Evolutionary conservation across 2,113 vertebrate genomes (phyloP), one percentile per base, ranked within the genome.

Genomic region (Nyctereutes procyonoides): DNA sequence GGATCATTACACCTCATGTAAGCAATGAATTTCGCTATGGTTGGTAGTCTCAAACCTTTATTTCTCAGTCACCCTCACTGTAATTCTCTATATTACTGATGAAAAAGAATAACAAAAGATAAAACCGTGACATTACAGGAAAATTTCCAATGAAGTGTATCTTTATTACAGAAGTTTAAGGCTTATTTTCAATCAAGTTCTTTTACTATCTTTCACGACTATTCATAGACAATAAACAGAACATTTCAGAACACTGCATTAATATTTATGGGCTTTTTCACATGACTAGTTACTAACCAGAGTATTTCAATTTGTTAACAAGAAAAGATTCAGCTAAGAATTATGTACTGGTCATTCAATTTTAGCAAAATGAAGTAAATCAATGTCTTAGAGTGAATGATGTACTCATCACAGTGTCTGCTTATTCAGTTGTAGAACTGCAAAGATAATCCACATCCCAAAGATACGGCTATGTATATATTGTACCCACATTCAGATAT

Each of bases 221-320:
- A 62, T 63, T 96, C 89, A 3, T 24, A 96, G 93, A 98, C 96
- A 98, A 98, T 96, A 98, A 98, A 98, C 5, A 86, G 81, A 95
- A 98, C 74, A 74, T 98, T 98, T 98, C 48, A 96, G 97, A 97
- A 96, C 93, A 97, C 82, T 93, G 79, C 90, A 98, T 98, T 98
- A 98, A 98, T 99, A 99, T 98, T 98, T 98, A 98, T 99, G 97
- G 98, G 97, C 62, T 98, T 98, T 98, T 98, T 96, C 97, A 97
- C 98, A 98, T 87, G 95, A 93, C 88, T 97, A 96, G 96, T 98
- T 98, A 98, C 97, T 73, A 98, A 98, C 97, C 91, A 98, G 77
- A 98, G 97, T 96, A 97, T 97, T 98, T 97, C 88, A 98, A 98
- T 98, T 98, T 98, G 90, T 98, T 98, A 96, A 98, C 97, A 98